Conservation (phyloP, 2,113 vertebrate genomes). For the Eurypyga helias region DNA sequence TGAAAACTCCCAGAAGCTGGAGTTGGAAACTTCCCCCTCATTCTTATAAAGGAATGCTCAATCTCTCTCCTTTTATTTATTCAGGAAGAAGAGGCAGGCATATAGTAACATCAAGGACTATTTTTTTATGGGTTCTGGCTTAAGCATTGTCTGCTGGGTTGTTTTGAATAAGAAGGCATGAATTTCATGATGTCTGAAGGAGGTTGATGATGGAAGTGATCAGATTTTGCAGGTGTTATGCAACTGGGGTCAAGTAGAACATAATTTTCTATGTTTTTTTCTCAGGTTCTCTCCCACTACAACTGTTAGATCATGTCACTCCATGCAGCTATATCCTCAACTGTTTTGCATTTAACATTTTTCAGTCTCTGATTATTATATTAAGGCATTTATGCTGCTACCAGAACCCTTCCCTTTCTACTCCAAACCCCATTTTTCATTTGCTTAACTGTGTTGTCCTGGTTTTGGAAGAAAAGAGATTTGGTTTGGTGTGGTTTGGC, state of each 20-base stretch:
- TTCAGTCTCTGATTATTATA: background rate
- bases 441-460: background rate
- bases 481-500: background rate
- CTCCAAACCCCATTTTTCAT: background rate
- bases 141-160: background rate
- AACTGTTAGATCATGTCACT: background rate
- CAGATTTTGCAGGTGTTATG: background rate
- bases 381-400: background rate
- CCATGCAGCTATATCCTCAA: background rate
- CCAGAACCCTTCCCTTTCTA: background rate
- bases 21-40: background rate
- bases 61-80: background rate
- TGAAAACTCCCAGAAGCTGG: background rate
- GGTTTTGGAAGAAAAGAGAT: background rate
- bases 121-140: background rate
- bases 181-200: background rate
- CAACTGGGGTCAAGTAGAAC: background rate
- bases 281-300: background rate
- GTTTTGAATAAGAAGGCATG: background rate
- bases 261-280: background rate
- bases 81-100: background rate
- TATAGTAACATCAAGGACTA: background rate
- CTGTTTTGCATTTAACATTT: background rate
- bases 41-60: rapidly evolving
- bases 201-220: background rate